Conservation (phyloP, 35 echinoderm and acorn worm species). For the Apostichopus japonicus region DNA sequence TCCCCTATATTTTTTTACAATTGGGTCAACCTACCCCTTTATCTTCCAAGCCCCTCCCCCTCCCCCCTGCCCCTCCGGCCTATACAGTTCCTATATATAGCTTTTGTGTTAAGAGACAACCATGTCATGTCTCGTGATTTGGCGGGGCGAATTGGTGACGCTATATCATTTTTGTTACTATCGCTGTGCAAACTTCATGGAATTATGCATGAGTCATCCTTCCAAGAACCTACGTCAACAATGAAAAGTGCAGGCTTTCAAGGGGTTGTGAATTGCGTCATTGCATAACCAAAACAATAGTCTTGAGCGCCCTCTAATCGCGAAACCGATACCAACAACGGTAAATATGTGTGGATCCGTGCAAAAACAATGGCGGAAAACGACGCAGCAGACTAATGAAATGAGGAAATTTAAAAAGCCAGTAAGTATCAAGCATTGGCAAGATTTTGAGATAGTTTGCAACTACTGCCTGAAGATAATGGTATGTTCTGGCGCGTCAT, state of each 20-base stretch:
- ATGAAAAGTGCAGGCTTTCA: neutral
- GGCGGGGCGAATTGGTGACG: too few species aligned
- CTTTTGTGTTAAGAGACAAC: too few species aligned
- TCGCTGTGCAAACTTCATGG: neutral
- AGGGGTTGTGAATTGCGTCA: constrained; percentile 22
- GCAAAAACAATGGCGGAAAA: constrained; percentile 42
- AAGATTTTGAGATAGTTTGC: too few species aligned
- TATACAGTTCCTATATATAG: too few species aligned
- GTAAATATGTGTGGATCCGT: constrained; percentile 24
- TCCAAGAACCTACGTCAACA: neutral
- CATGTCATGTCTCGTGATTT: too few species aligned
- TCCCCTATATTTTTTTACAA: too few species aligned
- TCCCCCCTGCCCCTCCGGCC: too few species aligned
- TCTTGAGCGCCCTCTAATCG: constrained; percentile 26
- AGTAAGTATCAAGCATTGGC: neutral
- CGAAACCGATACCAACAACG: neutral
- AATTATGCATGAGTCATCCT: neutral
- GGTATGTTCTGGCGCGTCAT: neutral
- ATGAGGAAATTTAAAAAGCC: constrained; percentile 54
- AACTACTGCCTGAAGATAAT: neutral
- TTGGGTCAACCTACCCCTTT: too few species aligned
- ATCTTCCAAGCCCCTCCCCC: too few species aligned
- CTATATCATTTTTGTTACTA: too few species aligned
- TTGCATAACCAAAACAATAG: constrained; percentile 38
- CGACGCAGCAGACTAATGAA: constrained; percentile 41